Conservation (phyloP, 2,113 vertebrate genomes). For the Rhabdornis inornatus region DNA sequence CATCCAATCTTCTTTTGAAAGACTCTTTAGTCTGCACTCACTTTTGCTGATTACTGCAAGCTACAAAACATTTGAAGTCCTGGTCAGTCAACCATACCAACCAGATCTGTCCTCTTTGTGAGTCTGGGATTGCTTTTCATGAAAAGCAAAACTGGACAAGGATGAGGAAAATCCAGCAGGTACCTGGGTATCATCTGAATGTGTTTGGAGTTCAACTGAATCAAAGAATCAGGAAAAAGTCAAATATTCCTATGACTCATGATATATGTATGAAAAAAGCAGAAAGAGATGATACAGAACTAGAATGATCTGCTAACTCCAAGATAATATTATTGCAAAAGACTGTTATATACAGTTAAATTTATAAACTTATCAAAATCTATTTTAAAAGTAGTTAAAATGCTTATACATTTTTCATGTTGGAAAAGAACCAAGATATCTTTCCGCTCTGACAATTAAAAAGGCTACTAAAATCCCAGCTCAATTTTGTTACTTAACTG, state of each 20-base stretch:
- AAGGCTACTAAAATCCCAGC: neutral
- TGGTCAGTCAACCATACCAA: neutral
- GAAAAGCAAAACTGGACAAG: neutral
- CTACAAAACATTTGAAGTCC: neutral
- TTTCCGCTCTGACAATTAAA: neutral
- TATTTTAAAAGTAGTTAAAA: neutral
- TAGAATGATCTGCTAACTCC: neutral
- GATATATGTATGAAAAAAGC: neutral
- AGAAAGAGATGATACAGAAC: neutral
- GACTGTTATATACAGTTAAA: neutral
- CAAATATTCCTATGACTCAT: neutral
- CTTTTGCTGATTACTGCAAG: neutral
- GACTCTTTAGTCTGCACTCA: neutral
- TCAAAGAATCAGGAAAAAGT: neutral
- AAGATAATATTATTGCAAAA: neutral
- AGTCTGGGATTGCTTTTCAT: neutral
- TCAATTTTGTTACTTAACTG: neutral
- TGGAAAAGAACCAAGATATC: neutral
- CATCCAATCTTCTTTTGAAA: neutral
- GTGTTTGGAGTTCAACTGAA: neutral
- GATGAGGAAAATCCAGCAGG: fast-evolving
- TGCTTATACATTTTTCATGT: neutral
- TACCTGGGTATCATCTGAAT: neutral
- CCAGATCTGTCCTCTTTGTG: neutral
- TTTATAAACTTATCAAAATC: neutral